phyloP scores from a whole-genome alignment of 2,888 invertebrate genomes.

The Ophonus ardosiacus region DNA sequence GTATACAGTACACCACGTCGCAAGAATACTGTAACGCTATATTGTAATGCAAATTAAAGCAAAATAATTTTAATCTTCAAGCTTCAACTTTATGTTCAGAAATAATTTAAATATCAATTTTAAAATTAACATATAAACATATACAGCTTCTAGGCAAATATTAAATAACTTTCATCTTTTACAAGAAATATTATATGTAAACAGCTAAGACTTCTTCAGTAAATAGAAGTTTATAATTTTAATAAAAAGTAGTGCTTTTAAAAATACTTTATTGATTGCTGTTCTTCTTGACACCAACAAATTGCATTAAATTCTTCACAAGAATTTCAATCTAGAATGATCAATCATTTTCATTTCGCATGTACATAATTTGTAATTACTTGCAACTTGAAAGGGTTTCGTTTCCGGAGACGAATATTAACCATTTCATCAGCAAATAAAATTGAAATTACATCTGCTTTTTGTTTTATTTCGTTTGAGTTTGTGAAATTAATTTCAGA shows the following conservation, averaged over 20 bases:
- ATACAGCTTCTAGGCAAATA: not conserved
- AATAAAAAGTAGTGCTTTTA: constrained; percentile 25
- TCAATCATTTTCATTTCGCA: constrained; percentile 42
- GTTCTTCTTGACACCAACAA: constrained; percentile 11
- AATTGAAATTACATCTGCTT: constrained; percentile 28
- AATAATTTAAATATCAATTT: constrained; percentile 8
- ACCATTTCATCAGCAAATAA: constrained; percentile 10
- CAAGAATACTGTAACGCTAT: constrained; percentile 6
- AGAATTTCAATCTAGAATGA: constrained; percentile 14
- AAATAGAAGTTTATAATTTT: constrained; percentile 34
- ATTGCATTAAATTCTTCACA: constrained; percentile 37
- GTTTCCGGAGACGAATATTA: not conserved
- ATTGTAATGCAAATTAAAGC: constrained; percentile 31
- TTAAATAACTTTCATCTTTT: not conserved
- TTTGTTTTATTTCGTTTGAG: not conserved
- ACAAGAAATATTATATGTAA: not conserved
- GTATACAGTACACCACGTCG: not conserved
- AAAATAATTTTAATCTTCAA: constrained; percentile 1
- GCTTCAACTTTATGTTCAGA: not conserved
- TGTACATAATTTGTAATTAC: constrained; percentile 8
- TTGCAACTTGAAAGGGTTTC: constrained; percentile 39
- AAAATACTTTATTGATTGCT: constrained; percentile 29
- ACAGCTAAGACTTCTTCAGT: constrained; percentile 2
- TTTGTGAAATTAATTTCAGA: constrained; percentile 29
- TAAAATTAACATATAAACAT: not conserved